A percentile compares a stretch with the other conserved stretches of the same genome.
phyloP scores from a whole-genome alignment of 1,140 invertebrate species.

The Stenopsyche tienmushanensis region DNA sequence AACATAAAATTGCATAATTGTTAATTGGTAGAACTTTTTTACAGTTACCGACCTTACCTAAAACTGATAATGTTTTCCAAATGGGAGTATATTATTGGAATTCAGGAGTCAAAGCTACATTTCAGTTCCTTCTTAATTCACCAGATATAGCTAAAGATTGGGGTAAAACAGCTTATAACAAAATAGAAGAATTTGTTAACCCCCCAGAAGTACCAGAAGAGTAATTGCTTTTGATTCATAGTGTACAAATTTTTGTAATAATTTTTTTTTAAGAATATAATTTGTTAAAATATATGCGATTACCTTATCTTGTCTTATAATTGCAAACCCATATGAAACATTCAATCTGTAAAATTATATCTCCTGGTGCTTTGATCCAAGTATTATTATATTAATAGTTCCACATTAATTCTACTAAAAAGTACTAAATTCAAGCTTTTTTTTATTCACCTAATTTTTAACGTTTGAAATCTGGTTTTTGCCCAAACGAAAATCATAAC shows the following conservation, averaged over 20 bases:
- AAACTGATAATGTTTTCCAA: conserved; percentile 53
- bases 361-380: too few relatives aligned
- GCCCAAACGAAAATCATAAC: too few relatives aligned
- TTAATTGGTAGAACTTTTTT: conserved; percentile 41
- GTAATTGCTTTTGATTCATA: too few relatives aligned
- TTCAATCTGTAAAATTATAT: background rate
- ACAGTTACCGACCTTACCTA: conserved; percentile 58
- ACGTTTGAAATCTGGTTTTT: too few relatives aligned
- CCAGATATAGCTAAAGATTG: conserved; percentile 51
- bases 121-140: conserved; percentile 54
- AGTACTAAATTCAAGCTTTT: too few relatives aligned
- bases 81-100: conserved; percentile 59
- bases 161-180: conserved; percentile 24
- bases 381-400: too few relatives aligned
- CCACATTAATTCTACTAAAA: too few relatives aligned
- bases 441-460: too few relatives aligned
- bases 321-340: too few relatives aligned
- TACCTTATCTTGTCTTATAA: too few relatives aligned
- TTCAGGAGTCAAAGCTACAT: conserved; percentile 56
- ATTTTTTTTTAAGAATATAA: background rate
- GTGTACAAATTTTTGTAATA: background rate
- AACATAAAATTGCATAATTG: background rate
- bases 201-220: conserved; percentile 24
- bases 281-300: background rate
- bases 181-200: conserved; percentile 27